Percentiles rank a stretch among this genome's conserved stretches.
These are phyloP conservation scores for Monopis laevigella DNA, from an alignment of 2,888 invertebrate genomes.

Conservation along the genomic window DNA sequence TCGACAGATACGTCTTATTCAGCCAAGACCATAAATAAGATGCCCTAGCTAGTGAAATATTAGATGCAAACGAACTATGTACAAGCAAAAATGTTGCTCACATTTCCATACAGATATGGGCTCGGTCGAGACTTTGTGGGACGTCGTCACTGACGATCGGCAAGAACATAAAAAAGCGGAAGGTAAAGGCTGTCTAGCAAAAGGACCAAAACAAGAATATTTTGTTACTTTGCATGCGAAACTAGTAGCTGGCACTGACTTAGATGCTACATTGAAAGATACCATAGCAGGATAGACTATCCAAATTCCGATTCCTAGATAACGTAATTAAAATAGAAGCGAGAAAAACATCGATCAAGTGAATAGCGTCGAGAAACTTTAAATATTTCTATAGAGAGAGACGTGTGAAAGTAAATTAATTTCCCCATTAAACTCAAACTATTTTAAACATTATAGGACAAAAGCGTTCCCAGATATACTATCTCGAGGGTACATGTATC, in stretches of 20 bases:
- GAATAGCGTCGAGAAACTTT: background rate
- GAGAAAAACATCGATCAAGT: no score
- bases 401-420: slow-evolving; percentile 9
- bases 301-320: no score
- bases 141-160: slow-evolving; percentile 4
- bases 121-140: slow-evolving; percentile 9
- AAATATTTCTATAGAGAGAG: background rate
- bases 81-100: slow-evolving; percentile 47
- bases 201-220: slow-evolving; percentile 6
- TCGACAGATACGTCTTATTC: slow-evolving; percentile 55
- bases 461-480: slow-evolving; percentile 6
- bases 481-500: slow-evolving; percentile 1
- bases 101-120: slow-evolving; percentile 53
- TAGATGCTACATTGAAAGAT: no score
- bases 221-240: slow-evolving; percentile 1
- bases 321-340: no score
- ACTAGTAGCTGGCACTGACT: no score
- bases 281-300: no score
- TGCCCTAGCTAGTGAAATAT: slow-evolving; percentile 45
- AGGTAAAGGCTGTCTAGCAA: background rate
- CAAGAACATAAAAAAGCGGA: slow-evolving; percentile 5
- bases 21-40: slow-evolving; percentile 44
- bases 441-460: slow-evolving; percentile 5
- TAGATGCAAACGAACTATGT: slow-evolving; percentile 46
- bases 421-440: slow-evolving; percentile 7